Base-by-base conservation (phyloP, 2,797 vertebrate species). In the Alosa sapidissima region DNA sequence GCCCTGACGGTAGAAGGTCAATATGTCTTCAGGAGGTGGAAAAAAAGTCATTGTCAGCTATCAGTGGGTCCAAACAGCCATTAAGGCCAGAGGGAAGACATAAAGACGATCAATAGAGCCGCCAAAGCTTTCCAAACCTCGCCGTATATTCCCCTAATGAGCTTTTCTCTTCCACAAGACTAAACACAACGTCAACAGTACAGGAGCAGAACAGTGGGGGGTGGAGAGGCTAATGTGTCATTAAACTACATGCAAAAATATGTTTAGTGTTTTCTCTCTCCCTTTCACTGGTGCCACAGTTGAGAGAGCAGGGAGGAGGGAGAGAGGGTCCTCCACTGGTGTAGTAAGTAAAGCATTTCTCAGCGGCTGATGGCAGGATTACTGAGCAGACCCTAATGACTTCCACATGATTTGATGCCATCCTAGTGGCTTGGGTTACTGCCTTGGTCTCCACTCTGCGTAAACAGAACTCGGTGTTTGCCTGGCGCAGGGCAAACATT, bases 21-120 rank as follows among this genome's bases (percentile, higher is more conserved):
- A 78, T 78, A 45, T 78, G 72, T 78, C 72, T 78, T 47, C 36
- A 47, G 36, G 41, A 21, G 14, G 72, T 36, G 36, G 68, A 36
- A 75, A 36, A 75, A 45, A 75, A 75, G 41, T 78, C 72, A 78
- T 47, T 78, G 72, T 78, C 72, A 78, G 72, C 72, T 78, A 78
- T 47, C 72, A 45, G 36, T 19, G 41, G 72, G 36, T 21, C 36
- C 16, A 16, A 78, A 47, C 19, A 36, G 41, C 16, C 72, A 5
- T 47, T 78, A 78, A 0, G 16, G 41, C 19, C 5, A 2, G 41
- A 78, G 72, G 45, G 41, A 78, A 78, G 41, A 47, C 36, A 78
- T 78, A 78, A 78, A 78, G 41, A 47, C 1, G 21, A 78, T 78
- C 72, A 78, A 78, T 78, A 47, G 36, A 21, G 36, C 72, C 5